Percentiles rank a stretch among this genome's conserved stretches.
These are phyloP conservation scores for Conchocele bisecta DNA, from an alignment of 2,888 invertebrate genomes.

Conservation along the genomic window DNA sequence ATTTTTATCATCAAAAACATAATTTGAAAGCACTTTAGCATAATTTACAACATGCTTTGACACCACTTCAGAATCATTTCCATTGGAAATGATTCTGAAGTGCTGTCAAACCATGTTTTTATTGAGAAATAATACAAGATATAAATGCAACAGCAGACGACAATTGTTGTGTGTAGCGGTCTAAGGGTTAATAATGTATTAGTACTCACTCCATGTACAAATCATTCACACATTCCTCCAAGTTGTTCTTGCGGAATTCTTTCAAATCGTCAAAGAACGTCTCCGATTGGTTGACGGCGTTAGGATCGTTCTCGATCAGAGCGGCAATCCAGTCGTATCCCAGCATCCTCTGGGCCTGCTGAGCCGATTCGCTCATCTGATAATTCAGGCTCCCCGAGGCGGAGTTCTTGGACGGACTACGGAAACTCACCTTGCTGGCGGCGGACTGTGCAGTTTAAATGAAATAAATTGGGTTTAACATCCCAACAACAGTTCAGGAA, in stretches of 20 bases:
- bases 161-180: no score
- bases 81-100: no score
- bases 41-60: no score
- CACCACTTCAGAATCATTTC: no score
- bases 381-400: slow-evolving; percentile 21
- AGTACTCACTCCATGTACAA: slow-evolving; percentile 75
- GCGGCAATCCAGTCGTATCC: slow-evolving; percentile 82
- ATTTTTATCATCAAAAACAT: no score
- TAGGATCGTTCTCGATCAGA: slow-evolving; percentile 74
- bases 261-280: slow-evolving; percentile 78
- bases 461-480: background rate
- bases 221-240: slow-evolving; percentile 75
- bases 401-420: slow-evolving; percentile 52
- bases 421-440: slow-evolving; percentile 62
- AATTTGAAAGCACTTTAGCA: no score
- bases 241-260: slow-evolving; percentile 74
- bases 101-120: no score
- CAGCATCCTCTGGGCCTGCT: slow-evolving; percentile 68
- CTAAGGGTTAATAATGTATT: no score
- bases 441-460: slow-evolving; percentile 27
- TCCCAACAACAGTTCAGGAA: no score
- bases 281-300: slow-evolving; percentile 73
- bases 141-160: no score
- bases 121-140: no score
- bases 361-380: slow-evolving; percentile 40